Evolutionary conservation across 2,113 vertebrate species (phyloP).

Genomic region (Cyanistes caeruleus): DNA sequence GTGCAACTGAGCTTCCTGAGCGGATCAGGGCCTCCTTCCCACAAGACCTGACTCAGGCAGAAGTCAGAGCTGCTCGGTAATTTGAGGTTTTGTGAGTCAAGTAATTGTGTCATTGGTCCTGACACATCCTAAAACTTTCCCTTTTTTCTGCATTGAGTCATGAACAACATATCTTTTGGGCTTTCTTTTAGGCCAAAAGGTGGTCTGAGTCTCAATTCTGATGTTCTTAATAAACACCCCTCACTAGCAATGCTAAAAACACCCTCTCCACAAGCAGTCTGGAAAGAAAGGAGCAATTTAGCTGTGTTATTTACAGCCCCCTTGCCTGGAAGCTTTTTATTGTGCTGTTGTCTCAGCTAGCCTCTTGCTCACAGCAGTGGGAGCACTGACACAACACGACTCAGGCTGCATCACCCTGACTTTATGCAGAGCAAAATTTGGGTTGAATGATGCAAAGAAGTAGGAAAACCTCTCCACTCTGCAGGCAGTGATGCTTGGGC

Average conservation of each 20-base stretch:
- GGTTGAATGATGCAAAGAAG: background rate
- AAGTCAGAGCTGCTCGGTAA: background rate
- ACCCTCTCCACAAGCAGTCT: background rate
- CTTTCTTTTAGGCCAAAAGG: background rate
- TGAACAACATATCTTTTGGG: fast-evolving
- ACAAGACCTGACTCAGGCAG: background rate
- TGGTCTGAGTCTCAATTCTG: background rate
- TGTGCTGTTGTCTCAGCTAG: background rate
- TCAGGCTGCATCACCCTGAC: background rate
- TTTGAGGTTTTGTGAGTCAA: background rate
- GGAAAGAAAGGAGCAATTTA: background rate
- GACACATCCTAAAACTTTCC: constrained; percentile 14
- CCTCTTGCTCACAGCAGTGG: background rate
- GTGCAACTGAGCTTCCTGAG: background rate
- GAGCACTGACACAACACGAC: background rate
- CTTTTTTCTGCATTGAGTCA: background rate
- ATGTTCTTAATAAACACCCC: background rate
- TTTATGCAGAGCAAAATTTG: background rate
- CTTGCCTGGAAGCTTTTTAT: background rate
- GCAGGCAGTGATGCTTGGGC: background rate
- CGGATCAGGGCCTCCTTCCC: background rate
- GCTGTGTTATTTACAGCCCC: background rate
- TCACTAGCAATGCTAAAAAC: background rate
- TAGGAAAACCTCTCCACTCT: background rate
- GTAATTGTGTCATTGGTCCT: background rate